Conservation (phyloP, 2,797 vertebrate species). For the Alouatta caraya region DNA sequence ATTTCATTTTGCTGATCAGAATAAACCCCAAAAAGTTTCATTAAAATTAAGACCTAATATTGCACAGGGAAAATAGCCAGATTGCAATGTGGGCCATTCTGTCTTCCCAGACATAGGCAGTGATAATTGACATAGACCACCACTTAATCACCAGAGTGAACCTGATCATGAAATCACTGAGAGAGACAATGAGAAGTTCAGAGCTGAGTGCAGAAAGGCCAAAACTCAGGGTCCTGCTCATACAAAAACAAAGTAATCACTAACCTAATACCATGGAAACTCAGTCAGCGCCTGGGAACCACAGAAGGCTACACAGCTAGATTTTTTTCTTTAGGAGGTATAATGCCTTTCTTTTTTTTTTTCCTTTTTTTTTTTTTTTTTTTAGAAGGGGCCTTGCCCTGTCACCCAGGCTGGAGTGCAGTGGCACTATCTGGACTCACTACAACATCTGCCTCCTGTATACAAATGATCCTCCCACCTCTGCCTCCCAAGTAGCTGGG, state of each 20-base stretch:
- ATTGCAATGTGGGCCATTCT: neutral
- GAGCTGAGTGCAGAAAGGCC: neutral
- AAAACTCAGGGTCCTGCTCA: neutral
- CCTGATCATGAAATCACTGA: neutral
- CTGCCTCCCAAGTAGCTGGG: too few species aligned
- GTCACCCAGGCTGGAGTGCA: too few species aligned
- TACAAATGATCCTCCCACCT: too few species aligned
- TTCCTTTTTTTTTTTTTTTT: too few species aligned
- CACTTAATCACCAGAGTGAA: neutral
- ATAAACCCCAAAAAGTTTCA: neutral
- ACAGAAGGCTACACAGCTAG: neutral
- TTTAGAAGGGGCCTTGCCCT: too few species aligned
- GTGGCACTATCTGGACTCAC: too few species aligned
- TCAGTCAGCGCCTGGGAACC: neutral
- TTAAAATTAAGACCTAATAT: conserved; percentile 16
- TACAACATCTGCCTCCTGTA: too few species aligned
- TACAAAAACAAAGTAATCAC: neutral
- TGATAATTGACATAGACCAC: neutral
- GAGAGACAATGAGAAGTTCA: neutral
- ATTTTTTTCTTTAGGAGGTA: neutral
- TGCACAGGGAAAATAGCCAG: neutral
- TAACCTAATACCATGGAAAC: neutral
- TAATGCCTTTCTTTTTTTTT: neutral
- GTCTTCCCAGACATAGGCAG: neutral
- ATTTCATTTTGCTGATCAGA: neutral